Evolutionary conservation across 2,888 invertebrate species (phyloP).

Genomic region (Tachystola acroxantha): DNA sequence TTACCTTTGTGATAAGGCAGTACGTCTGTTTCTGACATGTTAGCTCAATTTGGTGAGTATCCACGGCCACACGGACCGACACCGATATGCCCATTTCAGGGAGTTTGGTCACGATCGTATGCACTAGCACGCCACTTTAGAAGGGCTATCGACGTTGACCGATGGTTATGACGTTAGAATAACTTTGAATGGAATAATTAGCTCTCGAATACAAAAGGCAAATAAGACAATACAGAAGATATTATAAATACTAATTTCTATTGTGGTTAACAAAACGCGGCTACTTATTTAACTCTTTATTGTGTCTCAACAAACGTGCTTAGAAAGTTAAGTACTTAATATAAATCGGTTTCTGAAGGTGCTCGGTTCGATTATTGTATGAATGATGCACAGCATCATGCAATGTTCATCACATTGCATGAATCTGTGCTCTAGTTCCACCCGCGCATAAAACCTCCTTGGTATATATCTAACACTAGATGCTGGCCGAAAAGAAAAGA

Average conservation of each 20-base stretch:
- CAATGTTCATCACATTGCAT: too few relatives aligned
- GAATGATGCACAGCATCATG: too few relatives aligned
- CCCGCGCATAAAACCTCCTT: too few relatives aligned
- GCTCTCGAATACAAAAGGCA: constrained; percentile 59
- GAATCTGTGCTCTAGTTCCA: too few relatives aligned
- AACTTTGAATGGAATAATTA: constrained; percentile 74
- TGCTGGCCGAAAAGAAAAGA: too few relatives aligned
- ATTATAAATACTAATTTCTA: constrained; percentile 48
- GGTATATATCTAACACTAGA: too few relatives aligned
- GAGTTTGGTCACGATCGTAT: constrained; percentile 68
- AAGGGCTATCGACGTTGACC: constrained; percentile 64
- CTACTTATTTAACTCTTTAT: background rate
- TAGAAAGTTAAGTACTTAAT: background rate
- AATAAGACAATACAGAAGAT: constrained; percentile 41
- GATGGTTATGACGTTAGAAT: constrained; percentile 73
- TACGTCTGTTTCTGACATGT: constrained; percentile 9
- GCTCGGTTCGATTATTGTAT: too few relatives aligned
- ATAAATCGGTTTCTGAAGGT: background rate
- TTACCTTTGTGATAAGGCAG: constrained; percentile 33
- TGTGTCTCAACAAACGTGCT: background rate
- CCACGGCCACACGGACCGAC: constrained; percentile 45
- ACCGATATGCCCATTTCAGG: constrained; percentile 62
- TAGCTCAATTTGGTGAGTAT: constrained; percentile 13
- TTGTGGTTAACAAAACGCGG: constrained; percentile 26
- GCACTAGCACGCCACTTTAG: constrained; percentile 54